Evolutionary conservation across 2,113 vertebrate genomes (phyloP).

Genomic region (Gymnobelideus leadbeateri): DNA sequence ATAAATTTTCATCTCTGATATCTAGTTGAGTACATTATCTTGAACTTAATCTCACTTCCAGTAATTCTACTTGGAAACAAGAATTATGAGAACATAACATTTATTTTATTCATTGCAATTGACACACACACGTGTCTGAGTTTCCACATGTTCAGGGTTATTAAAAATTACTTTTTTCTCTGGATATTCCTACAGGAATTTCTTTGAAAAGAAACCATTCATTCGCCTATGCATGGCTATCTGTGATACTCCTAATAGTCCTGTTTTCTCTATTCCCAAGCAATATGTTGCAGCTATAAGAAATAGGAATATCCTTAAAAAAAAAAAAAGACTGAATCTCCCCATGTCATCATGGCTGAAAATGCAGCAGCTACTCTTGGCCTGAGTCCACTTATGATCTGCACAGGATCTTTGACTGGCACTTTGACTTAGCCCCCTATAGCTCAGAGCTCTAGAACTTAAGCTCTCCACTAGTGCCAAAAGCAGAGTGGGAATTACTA

Average conservation of each 20-base stretch:
- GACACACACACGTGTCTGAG: not conserved
- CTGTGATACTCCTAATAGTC: not conserved
- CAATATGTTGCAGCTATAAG: not conserved
- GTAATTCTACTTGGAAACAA: not conserved
- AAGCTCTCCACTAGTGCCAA: not conserved
- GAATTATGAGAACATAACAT: not conserved
- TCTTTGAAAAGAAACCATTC: conserved; percentile 20
- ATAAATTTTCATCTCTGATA: conserved; percentile 51
- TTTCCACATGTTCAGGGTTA: conserved; percentile 25
- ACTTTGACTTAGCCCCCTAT: not conserved
- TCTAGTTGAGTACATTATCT: conserved; percentile 14
- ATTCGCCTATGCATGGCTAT: not conserved
- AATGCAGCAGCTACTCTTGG: not conserved
- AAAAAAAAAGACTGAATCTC: not conserved
- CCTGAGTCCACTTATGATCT: not conserved
- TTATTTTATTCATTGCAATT: not conserved
- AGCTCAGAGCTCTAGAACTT: not conserved
- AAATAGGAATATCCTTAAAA: not conserved
- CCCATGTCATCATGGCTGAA: not conserved
- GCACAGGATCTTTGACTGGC: not conserved
- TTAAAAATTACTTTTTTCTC: conserved; percentile 9
- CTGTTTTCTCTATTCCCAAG: not conserved
- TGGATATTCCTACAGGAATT: conserved; percentile 4
- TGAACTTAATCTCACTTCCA: conserved; percentile 45
- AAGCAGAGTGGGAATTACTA: not conserved